Base-by-base conservation (phyloP, 2,113 vertebrate species). In the Nothocercus nigrocapillus region DNA sequence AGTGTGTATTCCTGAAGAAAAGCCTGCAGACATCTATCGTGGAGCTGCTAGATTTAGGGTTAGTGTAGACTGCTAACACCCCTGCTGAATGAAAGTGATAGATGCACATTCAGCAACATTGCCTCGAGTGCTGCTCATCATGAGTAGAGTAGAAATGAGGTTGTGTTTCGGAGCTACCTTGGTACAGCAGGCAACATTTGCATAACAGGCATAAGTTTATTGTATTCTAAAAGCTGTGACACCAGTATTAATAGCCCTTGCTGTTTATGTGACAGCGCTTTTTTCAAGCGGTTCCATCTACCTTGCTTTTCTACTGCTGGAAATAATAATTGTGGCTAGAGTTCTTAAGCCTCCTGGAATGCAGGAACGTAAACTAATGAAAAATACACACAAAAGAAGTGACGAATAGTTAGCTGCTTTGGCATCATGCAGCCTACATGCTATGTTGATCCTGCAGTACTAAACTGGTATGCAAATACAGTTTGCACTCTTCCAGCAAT, bases 361-460 rank as follows among this genome's bases (percentile, higher is more conserved):
- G 20, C 34, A 38, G 34, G 61, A 38, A 63, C 61, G 82, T 0
- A 12, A 24, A 27, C 21, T 72, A 59, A 4, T 51, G 25, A 63
- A 87, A 82, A 82, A 19, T 7, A 61, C 3, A 53, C 38, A 30
- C 14, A 66, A 45, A 92, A 64, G 20, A 63, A 80, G 83, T 36
- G 47, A 76, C 19, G 38, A 54, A 73, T 25, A 82, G 88, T 69
- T 15, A 17, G 9, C 61, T 85, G 59, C 4, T 4, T 3, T 73
- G 49, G 22, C 34, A 83, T 56, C 11, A 64, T 38, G 47, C 34
- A 82, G 42, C 11, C 34, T 53, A 3, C 0, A 0, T 22, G 44
- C 30, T 92, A 47, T 74, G 17, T 40, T 80, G 44, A 73, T 62
- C 36, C 32, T 62, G 28, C 34, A 45, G 38, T 6, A 64, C 19